Evolutionary conservation across 2,797 vertebrate genomes (phyloP).

Genomic region (Platyrinchus mystaceus): DNA sequence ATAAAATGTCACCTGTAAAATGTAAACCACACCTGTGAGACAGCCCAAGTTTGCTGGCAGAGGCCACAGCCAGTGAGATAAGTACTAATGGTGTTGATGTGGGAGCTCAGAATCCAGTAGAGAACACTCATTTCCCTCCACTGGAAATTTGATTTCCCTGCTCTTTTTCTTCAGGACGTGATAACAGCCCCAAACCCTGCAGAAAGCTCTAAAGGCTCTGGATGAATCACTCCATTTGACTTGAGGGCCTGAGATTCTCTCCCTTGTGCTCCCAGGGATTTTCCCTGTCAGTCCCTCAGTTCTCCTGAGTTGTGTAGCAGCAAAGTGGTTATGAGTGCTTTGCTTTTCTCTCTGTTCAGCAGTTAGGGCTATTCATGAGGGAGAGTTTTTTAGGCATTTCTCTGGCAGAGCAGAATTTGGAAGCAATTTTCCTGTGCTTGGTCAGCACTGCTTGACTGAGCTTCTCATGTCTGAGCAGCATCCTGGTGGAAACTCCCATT

Average conservation of each 20-base stretch:
- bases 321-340: neutral
- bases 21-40: neutral
- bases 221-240: neutral
- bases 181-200: neutral
- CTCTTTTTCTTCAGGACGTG: neutral
- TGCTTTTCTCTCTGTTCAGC: neutral
- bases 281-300: neutral
- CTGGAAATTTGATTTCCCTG: constrained; percentile 10
- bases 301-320: neutral
- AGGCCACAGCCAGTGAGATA: neutral
- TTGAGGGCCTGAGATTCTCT: neutral
- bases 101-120: neutral
- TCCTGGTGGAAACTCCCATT: neutral
- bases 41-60: neutral
- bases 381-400: neutral
- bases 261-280: neutral
- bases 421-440: neutral
- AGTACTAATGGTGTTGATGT: neutral
- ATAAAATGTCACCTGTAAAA: neutral
- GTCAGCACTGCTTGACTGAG: neutral
- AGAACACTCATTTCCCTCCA: neutral
- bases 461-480: neutral
- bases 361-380: neutral
- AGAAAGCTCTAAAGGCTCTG: neutral
- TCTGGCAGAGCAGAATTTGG: neutral